Evolutionary conservation across 2,113 vertebrate species (phyloP).

Genomic region (Chloebia gouldiae): DNA sequence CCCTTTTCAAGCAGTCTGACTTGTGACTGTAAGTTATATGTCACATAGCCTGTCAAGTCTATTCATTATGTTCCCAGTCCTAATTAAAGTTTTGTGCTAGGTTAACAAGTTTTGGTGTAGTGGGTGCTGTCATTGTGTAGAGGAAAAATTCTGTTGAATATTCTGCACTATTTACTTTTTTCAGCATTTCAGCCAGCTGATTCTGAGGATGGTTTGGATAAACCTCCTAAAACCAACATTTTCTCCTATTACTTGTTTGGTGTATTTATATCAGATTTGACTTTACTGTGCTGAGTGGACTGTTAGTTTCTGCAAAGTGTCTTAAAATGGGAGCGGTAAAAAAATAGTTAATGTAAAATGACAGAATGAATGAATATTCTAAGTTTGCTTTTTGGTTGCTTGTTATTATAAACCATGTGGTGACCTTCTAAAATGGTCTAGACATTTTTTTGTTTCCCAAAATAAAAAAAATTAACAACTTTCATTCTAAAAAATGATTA

Average conservation of each 20-base stretch:
- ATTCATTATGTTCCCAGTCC: not conserved
- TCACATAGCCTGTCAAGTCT: not conserved
- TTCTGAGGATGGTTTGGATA: not conserved
- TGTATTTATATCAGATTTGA: not conserved
- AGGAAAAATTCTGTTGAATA: not conserved
- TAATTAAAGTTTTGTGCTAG: not conserved
- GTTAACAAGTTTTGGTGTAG: not conserved
- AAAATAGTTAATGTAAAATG: not conserved
- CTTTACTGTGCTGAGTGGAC: not conserved
- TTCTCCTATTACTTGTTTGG: not conserved
- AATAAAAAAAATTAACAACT: not conserved
- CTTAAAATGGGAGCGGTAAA: not conserved
- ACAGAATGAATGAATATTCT: not conserved
- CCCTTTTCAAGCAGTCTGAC: not conserved
- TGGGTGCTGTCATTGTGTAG: not conserved
- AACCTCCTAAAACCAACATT: not conserved
- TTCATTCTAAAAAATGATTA: not conserved
- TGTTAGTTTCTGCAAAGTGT: not conserved
- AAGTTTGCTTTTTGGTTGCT: not conserved
- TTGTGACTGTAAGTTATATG: not conserved
- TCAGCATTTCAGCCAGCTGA: not conserved
- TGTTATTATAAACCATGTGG: not conserved
- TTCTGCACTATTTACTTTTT: not conserved
- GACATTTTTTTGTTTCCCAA: not conserved
- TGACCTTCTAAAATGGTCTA: not conserved